phyloP scores from a whole-genome alignment of 1,140 invertebrate genomes.

The Coptotermes formosanus region DNA sequence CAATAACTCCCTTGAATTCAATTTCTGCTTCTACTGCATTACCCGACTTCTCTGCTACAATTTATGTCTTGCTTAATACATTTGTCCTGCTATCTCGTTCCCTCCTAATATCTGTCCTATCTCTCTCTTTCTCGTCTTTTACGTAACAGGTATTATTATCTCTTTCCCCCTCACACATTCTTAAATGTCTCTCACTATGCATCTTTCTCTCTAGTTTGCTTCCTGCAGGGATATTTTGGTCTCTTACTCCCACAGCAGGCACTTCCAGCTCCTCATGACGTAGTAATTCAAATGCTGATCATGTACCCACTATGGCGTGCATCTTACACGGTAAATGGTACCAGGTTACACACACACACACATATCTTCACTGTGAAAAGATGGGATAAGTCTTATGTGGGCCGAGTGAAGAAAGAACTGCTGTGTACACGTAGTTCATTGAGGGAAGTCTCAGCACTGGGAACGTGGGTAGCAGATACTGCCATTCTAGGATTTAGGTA shows the following conservation, averaged over 20 bases:
- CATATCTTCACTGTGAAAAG: neutral
- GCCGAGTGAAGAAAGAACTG: neutral
- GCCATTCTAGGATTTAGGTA: no score
- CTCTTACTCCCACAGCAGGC: neutral
- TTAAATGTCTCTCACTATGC: neutral
- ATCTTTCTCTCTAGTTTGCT: conserved; percentile 18
- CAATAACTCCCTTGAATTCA: conserved; percentile 9
- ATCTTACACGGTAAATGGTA: conserved; percentile 21
- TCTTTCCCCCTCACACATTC: neutral
- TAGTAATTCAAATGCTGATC: conserved; percentile 23
- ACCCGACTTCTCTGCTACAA: conserved; percentile 18
- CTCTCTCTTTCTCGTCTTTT: neutral
- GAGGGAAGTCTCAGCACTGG: no score
- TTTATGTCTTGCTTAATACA: conserved; percentile 27
- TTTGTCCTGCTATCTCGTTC: conserved; percentile 16
- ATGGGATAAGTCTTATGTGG: neutral
- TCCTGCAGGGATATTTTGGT: neutral
- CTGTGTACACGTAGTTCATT: neutral
- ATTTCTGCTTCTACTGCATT: conserved; percentile 20
- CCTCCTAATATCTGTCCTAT: neutral
- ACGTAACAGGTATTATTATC: neutral
- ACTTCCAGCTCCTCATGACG: neutral
- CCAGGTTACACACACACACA: neutral
- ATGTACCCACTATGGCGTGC: conserved; percentile 18
- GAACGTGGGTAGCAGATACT: no score